Base-by-base conservation (phyloP, 2,888 invertebrate genomes). In the Thymelicus lineola region DNA sequence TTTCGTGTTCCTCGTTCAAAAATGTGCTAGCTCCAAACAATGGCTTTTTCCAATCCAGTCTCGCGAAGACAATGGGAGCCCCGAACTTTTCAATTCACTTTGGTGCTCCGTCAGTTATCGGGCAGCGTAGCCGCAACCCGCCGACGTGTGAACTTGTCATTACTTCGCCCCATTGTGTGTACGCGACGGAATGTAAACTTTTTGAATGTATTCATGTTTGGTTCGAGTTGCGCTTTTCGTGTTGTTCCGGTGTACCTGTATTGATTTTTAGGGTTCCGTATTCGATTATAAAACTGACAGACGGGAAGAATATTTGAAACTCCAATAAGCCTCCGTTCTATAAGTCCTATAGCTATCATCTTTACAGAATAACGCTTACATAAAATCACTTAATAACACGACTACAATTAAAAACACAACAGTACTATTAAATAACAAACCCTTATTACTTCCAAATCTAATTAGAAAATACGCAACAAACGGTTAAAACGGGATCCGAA, bases 111-210 rank as follows among this genome's bases (percentile, higher is more conserved):
- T 50, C 48, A 17, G 15, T 50, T 45, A 45, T 45, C 15, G 48
- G 42, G 42, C 42, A 15, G 48, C 48, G 7, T 15, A 1, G 48
- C 48, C 48, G 48, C 48, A n/a, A n/a, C 45, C 9, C 50, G 50
- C 73, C 76, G 80, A 76, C 72, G 77, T 75, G 79, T 77, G 75
- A 78, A 79, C 76, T 73, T 77, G 76, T 74, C 75, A 78, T 80
- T 79, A 78, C 77, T 81, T 66, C 71, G 70, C 77, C 79, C 53
- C 79, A 81, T 83, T 75, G 76, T 75, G 77, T 74, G 75, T 79
- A 75, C 74, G 77, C 75, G 77, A 80, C 53, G 53, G 53, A 53
- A 12, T 53, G 53, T 53, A 28, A 53, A 53, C 53, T 53, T 53
- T 53, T 53, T 20, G 53, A 53, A 53, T 53, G 53, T 53, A 12